Conservation (phyloP, 2,113 vertebrate genomes). For the Chaetorhynchus papuensis region DNA sequence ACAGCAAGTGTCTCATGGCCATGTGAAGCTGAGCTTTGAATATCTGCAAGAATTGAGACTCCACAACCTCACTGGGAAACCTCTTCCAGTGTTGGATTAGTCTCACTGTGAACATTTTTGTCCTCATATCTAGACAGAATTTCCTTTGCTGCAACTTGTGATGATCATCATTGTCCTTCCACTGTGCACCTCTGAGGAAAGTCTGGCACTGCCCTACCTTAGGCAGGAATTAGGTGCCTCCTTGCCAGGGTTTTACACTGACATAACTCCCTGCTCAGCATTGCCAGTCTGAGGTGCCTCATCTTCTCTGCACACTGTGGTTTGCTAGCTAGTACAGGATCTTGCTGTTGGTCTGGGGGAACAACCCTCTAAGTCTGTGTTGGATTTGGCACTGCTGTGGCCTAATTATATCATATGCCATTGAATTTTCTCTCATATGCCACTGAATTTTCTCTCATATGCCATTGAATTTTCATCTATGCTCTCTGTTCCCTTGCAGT, state of each 20-base stretch:
- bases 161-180: neutral
- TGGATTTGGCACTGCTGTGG: neutral
- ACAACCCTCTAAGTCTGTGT: neutral
- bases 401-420: neutral
- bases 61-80: neutral
- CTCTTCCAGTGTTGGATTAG: neutral
- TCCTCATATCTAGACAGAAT: neutral
- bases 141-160: neutral
- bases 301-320: neutral
- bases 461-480: neutral
- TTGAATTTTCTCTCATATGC: neutral
- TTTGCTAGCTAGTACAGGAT: neutral
- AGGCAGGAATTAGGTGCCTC: neutral
- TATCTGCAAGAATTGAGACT: neutral
- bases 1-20: neutral
- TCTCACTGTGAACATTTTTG: neutral
- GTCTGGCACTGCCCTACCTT: neutral
- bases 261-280: neutral
- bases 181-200: neutral
- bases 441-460: neutral
- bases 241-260: neutral
- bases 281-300: neutral
- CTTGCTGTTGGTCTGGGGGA: neutral
- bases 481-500: neutral
- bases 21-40: neutral